Percentiles rank a stretch among this genome's conserved stretches.
phyloP scores from a whole-genome alignment of 2,797 vertebrate species.

The Helostoma temminkii region DNA sequence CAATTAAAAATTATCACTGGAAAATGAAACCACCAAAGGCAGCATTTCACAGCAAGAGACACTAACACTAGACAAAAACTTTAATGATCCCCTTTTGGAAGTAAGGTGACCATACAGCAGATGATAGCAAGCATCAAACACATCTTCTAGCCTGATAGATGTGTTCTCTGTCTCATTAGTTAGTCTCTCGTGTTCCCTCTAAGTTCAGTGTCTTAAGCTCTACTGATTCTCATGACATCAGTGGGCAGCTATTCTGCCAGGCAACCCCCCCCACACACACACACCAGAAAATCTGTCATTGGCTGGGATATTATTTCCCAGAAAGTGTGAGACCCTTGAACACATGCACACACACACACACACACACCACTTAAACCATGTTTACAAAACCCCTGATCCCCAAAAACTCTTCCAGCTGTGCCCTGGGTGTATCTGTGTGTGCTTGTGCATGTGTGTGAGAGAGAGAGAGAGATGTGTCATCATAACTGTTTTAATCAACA shows the following conservation, averaged over 20 bases:
- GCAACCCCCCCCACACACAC: slow-evolving; percentile 57
- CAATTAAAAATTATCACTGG: too few species aligned
- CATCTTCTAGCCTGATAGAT: too few species aligned
- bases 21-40: too few species aligned
- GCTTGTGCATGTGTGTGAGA: slow-evolving; percentile 43
- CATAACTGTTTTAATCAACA: slow-evolving; percentile 72
- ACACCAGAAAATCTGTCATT: slow-evolving; percentile 82
- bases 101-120: too few species aligned
- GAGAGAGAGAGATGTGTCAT: slow-evolving; percentile 65
- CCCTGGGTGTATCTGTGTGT: slow-evolving; percentile 38
- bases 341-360: slow-evolving; percentile 29
- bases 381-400: slow-evolving; percentile 78
- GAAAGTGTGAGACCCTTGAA: slow-evolving; percentile 58
- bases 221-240: slow-evolving; percentile 84
- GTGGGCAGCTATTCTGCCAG: slow-evolving; percentile 75
- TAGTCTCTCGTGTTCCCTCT: neutral
- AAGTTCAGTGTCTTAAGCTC: slow-evolving; percentile 24
- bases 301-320: slow-evolving; percentile 79
- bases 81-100: too few species aligned
- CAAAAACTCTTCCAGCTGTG: slow-evolving; percentile 81
- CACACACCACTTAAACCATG: slow-evolving; percentile 66
- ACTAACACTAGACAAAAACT: too few species aligned
- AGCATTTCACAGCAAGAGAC: too few species aligned
- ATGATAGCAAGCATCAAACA: too few species aligned
- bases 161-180: neutral